Base-by-base conservation (phyloP, 2,113 vertebrate genomes). In the Eclectus roratus region DNA sequence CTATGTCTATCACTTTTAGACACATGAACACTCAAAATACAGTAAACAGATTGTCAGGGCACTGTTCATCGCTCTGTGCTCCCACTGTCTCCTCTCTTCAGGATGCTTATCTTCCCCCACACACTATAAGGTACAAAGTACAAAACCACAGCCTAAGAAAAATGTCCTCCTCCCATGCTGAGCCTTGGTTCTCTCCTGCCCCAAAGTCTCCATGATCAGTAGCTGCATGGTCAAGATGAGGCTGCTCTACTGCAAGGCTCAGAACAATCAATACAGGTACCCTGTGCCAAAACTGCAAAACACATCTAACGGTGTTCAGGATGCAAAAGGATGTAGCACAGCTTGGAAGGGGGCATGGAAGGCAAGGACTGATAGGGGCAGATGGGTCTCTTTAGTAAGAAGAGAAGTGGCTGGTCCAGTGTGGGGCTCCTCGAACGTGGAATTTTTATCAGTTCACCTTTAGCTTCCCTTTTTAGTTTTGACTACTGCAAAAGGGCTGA, bases 91-190 rank as follows among this genome's bases (percentile, higher is more conserved):
- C 35, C n/a, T 44, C 52, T 69, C 47, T 29, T 31, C 50, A 74
- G 5, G 11, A 23, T 8, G 25, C 33, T 3, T 2, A 10, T 56
- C 33, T 2, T 35, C 12, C 11, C 13, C 25, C 58, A 20, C 39
- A 60, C 29, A 7, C 0, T 1, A 11, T 7, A 9, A 55, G 13
- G 8, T 17, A 66, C 23, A 35, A 65, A 0, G 17, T 12, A 24
- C 35, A 13, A 37, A 7, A 27, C 37, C 58, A 35, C 23, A 55
- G 56, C 11, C 37, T 65, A 5, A 6, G 13, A 7, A 18, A 39
- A 52, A 18, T 0, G 8, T 12, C 4, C 11, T 43, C 41, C 37
- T 10, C 20, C 4, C 1, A 8, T 0, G 33, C 35, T 4, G 19
- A 80, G 49, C 49, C 72, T 8, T 23, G 39, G 9, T 35, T 20